Percentiles rank a stretch among this genome's conserved stretches.
Evolutionary conservation across 2,888 invertebrate species (phyloP).

Genomic region (Cordylochernes scorpioides): DNA sequence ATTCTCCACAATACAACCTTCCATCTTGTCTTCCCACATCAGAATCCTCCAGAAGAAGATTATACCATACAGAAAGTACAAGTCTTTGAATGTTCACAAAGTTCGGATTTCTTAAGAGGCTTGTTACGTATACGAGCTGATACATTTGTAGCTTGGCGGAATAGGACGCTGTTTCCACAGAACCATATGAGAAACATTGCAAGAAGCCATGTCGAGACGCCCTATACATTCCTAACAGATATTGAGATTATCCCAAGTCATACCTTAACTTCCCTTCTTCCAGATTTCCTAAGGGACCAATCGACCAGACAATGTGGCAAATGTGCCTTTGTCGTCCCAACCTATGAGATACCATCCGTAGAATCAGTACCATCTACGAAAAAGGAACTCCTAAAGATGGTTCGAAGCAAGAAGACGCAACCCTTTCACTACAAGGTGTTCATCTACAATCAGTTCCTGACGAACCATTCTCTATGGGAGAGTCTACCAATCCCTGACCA

Average conservation of each 20-base stretch:
- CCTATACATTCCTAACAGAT: constrained; percentile 53
- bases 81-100: constrained; percentile 5
- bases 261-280: constrained; percentile 39
- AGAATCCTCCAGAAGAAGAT: constrained; percentile 25
- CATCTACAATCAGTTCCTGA: constrained; percentile 69
- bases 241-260: constrained; percentile 59
- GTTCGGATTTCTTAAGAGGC: constrained; percentile 5
- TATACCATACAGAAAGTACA: constrained; percentile 2
- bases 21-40: constrained; percentile 42
- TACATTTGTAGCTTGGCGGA: constrained; percentile 41
- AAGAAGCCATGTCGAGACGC: constrained; percentile 45
- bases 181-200: constrained; percentile 66
- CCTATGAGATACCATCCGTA: constrained; percentile 54
- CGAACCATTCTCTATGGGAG: constrained; percentile 39
- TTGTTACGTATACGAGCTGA: constrained; percentile 16
- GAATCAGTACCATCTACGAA: constrained; percentile 51
- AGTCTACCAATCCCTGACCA: constrained; percentile 8
- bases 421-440: constrained; percentile 76
- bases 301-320: constrained; percentile 19
- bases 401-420: constrained; percentile 48
- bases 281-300: constrained; percentile 28
- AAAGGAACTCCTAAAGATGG: constrained; percentile 42
- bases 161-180: constrained; percentile 54
- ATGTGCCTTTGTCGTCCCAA: constrained; percentile 69
- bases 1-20: constrained; percentile 44